Evolutionary conservation across 2,797 vertebrate species (phyloP).

Genomic region (Moxostoma hubbsi): DNA sequence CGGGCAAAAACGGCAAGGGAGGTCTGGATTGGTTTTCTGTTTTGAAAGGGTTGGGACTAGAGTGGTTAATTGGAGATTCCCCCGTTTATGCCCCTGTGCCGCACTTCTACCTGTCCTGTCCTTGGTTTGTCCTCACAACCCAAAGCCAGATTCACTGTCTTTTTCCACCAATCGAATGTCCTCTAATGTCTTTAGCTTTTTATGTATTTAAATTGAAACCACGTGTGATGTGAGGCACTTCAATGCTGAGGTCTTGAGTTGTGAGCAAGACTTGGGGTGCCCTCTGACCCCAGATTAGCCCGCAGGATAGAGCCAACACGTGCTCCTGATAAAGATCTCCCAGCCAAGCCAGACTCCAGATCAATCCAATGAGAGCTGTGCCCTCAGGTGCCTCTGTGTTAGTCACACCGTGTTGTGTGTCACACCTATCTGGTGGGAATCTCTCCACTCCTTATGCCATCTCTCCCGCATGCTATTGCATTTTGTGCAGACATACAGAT

Average conservation of each 20-base stretch:
- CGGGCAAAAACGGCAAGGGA: constrained; percentile 56
- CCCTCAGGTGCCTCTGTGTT: constrained; percentile 72
- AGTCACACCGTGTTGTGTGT: constrained; percentile 76
- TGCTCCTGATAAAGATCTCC: constrained; percentile 88
- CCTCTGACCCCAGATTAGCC: constrained; percentile 73
- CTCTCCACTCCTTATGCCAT: constrained; percentile 14
- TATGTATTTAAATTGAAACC: constrained; percentile 79
- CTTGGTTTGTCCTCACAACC: constrained; percentile 68
- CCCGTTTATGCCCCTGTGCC: constrained; percentile 31
- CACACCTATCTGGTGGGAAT: constrained; percentile 45
- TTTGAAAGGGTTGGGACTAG: constrained; percentile 53
- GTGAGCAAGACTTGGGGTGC: constrained; percentile 37
- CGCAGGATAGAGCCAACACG: constrained; percentile 75
- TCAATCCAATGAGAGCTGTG: constrained; percentile 69
- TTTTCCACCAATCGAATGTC: constrained; percentile 58
- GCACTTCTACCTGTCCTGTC: constrained; percentile 54
- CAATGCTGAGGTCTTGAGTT: constrained; percentile 59
- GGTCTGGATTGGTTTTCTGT: constrained; percentile 70
- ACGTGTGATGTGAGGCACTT: constrained; percentile 74
- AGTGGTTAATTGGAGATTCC: constrained; percentile 70
- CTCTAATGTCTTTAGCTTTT: constrained; percentile 65
- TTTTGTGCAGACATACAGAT: constrained; percentile 22
- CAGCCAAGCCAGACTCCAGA: constrained; percentile 66
- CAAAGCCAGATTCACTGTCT: constrained; percentile 63
- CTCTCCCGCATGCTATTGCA: constrained; percentile 14